Evolutionary conservation across 2,797 vertebrate genomes (phyloP), one percentile per base, ranked within the genome.

Genomic region (Ataeniobius toweri): DNA sequence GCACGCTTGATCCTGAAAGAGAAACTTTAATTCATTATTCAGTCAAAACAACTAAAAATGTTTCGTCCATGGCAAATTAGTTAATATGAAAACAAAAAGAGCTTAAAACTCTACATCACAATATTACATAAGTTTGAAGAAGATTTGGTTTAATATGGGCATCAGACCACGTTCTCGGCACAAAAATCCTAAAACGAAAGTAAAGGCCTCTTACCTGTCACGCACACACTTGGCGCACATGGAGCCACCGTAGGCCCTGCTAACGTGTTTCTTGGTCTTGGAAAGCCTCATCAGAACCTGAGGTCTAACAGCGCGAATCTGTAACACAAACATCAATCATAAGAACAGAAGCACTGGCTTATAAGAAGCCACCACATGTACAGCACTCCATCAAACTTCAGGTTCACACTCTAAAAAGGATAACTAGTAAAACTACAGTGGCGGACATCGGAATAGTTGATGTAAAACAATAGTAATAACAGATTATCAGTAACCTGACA

Each of bases 181-280:
- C 36, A 14, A 22, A 39, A 20, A 18, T 2, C 53, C 20, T 1
- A 26, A 3, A 31, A 61, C 28, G 2, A 44, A 9, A 2, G 3
- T 1, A 68, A 72, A 71, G 0, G 0, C 1, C 0, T 41, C 70
- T 95, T 90, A 99, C 98, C 98, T 97, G 96, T 99, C 98, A 0
- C 98, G 98, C 78, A 99, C 98, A 92, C 96, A 97, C 88, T 99
- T 99, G 61, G 98, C 98, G 67, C 98, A 99, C 98, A 99, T 99
- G 91, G 98, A 99, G 22, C 98, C 98, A 67, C 98, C 98, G 3
- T 99, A 99, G 41, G 98, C 98, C 89, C 98, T 96, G 96, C 97
- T 99, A 79, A 99, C 98, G 0, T 99, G 98, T 88, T 99, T 99
- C 93, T 99, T 99, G 0, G 98, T 99, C 91, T 99, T 99, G 16